phyloP scores from a whole-genome alignment of 2,113 vertebrate species.

The Sardina pilchardus region DNA sequence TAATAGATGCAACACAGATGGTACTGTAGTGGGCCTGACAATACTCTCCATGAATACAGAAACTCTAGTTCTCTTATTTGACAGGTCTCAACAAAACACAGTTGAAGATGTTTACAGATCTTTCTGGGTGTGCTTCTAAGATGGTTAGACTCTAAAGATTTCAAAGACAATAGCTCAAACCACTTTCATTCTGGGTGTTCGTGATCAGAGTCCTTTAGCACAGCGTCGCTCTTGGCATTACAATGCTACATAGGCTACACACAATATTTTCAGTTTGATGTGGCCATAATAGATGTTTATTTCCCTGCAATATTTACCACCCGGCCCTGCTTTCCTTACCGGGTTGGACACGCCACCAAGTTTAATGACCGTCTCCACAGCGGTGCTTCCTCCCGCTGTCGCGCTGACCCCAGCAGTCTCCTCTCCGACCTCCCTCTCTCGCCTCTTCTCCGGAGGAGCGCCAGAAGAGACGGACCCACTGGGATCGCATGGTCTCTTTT shows the following conservation, averaged over 20 bases:
- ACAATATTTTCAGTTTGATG: no score
- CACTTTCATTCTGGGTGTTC: not conserved
- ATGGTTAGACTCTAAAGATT: not conserved
- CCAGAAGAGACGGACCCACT: constrained; percentile 78
- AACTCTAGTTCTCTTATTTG: not conserved
- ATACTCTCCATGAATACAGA: not conserved
- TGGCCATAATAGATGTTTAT: not conserved
- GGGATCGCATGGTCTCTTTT: constrained; percentile 82
- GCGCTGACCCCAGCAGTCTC: constrained; percentile 75
- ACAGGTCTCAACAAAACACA: not conserved
- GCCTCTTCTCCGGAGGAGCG: constrained; percentile 84
- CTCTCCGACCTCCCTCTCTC: constrained; percentile 80
- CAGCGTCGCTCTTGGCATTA: no score
- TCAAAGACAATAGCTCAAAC: not conserved
- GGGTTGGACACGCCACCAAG: constrained; percentile 91
- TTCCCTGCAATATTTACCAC: not conserved
- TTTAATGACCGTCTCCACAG: constrained; percentile 95
- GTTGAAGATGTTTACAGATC: not conserved
- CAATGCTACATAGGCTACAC: no score
- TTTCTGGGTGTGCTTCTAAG: no score
- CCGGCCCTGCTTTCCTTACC: constrained; percentile 63
- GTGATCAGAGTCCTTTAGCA: not conserved
- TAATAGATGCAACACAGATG: not conserved
- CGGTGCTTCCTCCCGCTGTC: constrained; percentile 76
- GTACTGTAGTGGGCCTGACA: not conserved